These are phyloP conservation scores for Pampus argenteus DNA, from an alignment of 2,797 vertebrate genomes.

Conservation along the genomic window DNA sequence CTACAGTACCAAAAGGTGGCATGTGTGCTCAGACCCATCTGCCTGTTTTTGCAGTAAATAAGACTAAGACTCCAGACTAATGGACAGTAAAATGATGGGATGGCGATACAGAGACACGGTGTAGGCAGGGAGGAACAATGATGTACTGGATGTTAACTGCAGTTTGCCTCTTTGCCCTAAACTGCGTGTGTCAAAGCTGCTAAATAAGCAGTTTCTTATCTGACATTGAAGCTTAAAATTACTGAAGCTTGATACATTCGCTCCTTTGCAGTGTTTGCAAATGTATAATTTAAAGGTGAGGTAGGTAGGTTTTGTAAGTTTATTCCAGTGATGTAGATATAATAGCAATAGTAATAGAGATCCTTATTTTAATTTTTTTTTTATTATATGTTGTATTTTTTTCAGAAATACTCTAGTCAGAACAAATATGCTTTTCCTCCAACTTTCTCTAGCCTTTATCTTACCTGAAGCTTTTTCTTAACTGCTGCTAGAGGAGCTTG, in stretches of 20 bases:
- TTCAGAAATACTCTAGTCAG: background rate
- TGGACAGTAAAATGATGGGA: conserved; percentile 10
- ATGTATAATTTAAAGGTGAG: background rate
- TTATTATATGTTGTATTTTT: background rate
- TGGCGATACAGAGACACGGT: background rate
- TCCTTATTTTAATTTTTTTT: background rate
- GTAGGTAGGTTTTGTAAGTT: background rate
- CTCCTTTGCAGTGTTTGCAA: background rate
- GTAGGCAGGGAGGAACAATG: conserved; percentile 13
- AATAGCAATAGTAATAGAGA: too few relatives aligned
- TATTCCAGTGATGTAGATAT: too few relatives aligned
- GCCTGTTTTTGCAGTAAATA: conserved; percentile 36
- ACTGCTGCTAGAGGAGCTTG: background rate
- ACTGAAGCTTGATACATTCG: background rate
- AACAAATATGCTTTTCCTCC: background rate
- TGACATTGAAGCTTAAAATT: background rate
- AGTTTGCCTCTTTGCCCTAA: background rate
- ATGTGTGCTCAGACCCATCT: conserved; percentile 58
- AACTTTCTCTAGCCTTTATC: background rate
- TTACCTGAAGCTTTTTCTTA: background rate
- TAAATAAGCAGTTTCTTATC: background rate
- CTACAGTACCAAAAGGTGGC: conserved; percentile 38
- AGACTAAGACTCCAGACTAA: conserved; percentile 2
- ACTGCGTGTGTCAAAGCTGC: background rate
- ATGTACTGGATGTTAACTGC: background rate